Evolutionary conservation across 1,140 invertebrate species (phyloP).

Genomic region (Diorhabda sublineata): DNA sequence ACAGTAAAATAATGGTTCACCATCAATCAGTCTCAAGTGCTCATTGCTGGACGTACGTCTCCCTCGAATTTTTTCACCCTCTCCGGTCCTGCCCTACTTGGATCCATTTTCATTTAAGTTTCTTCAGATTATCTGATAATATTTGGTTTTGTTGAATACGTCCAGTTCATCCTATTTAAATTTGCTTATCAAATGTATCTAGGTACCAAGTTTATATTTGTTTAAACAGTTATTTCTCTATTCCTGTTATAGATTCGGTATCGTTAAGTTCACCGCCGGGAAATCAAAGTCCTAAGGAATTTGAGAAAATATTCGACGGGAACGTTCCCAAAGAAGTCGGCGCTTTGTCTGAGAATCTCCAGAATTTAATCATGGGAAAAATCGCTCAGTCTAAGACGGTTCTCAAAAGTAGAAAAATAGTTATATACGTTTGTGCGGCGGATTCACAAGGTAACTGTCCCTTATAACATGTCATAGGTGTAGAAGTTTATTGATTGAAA

Average conservation of each 20-base stretch:
- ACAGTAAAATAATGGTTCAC: background rate
- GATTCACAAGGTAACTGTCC: constrained; percentile 59
- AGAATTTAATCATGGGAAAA: constrained; percentile 57
- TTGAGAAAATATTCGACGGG: constrained; percentile 34
- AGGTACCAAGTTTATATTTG: no score
- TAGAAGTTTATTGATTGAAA: no score
- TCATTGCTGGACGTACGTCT: no score
- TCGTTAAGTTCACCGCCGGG: constrained; percentile 57
- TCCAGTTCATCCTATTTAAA: no score
- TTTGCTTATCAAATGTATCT: no score
- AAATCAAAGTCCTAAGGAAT: constrained; percentile 41
- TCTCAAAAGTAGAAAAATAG: constrained; percentile 57
- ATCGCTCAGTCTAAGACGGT: constrained; percentile 48
- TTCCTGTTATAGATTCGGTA: constrained; percentile 53
- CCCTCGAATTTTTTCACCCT: no score
- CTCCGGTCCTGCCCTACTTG: no score
- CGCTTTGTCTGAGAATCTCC: constrained; percentile 47
- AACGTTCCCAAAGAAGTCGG: constrained; percentile 47
- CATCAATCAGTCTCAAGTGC: no score
- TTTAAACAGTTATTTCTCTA: background rate
- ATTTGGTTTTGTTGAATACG: no score
- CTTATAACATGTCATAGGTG: no score
- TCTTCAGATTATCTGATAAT: no score
- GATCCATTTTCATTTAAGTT: no score
- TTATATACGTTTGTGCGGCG: constrained; percentile 64